phyloP scores from a whole-genome alignment of 2,888 invertebrate species.

The Drosophila peninsularis region DNA sequence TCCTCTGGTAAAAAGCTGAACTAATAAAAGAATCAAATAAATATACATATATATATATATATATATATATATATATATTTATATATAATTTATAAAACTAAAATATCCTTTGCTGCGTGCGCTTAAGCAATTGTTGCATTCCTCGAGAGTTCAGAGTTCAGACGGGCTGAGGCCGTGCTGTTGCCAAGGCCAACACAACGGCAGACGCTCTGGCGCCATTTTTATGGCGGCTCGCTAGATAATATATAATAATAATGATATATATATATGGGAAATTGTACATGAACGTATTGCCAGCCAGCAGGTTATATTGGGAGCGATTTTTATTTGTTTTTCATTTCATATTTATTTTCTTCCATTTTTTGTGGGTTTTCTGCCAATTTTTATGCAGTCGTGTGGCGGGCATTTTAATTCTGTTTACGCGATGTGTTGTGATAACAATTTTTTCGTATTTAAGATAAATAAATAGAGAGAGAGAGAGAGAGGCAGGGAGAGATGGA shows the following conservation, averaged over 20 bases:
- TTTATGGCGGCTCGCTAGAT: slow-evolving; percentile 12
- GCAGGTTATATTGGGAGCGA: background rate
- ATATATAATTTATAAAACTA: background rate
- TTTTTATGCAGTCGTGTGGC: slow-evolving; percentile 7
- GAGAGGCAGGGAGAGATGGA: too few species aligned
- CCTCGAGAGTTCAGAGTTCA: background rate
- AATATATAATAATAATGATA: slow-evolving; percentile 7
- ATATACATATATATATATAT: background rate
- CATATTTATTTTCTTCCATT: background rate
- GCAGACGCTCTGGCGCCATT: slow-evolving; percentile 54
- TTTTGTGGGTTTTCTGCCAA: background rate
- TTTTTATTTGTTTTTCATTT: slow-evolving; percentile 49
- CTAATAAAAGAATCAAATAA: background rate
- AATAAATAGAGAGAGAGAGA: background rate
- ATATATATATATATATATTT: background rate
- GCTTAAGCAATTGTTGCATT: slow-evolving; percentile 37
- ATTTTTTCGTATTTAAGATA: background rate
- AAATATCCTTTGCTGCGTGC: background rate
- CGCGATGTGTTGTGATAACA: background rate
- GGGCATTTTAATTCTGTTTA: slow-evolving; percentile 1
- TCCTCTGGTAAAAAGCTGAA: slow-evolving; percentile 2
- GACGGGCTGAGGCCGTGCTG: background rate
- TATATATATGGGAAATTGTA: background rate
- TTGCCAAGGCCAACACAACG: slow-evolving; percentile 8
- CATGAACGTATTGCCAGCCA: background rate